Evolutionary conservation across 2,888 invertebrate genomes (phyloP), one percentile per base, ranked within the genome.

Genomic region (Eudiplozoon nipponicum): DNA sequence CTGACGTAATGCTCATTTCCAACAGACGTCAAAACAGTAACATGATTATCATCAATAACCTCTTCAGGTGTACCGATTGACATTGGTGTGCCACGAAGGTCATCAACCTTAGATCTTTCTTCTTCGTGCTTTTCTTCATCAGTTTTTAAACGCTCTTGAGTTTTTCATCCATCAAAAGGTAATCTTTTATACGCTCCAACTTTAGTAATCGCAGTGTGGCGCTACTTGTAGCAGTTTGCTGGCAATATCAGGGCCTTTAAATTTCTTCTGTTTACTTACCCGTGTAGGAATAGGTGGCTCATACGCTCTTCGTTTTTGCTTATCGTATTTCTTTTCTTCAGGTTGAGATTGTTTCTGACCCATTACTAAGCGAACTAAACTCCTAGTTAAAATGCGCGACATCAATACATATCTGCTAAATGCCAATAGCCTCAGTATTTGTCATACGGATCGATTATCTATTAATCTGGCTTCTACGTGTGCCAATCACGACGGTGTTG

Each of bases 51-150:
- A 62, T 94, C 94, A 50, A 98, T 98, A 44, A 98, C 86, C 63
- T 94, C 94, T 59, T 98, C 94, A 44, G 98, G 62, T 46, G 76
- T 84, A n/a, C 94, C 94, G 20, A 94, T 94, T 4, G 86, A 86
- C 94, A 94, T 98, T 1, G 94, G 94, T 22, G 90, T 86, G 33
- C 94, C 90, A 57, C 94, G 67, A 40, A 98, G 65, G 60, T 98
- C 90, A 65, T 94, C 94, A 28, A 94, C 90, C 64, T 84, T 84
- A 1, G 78, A 80, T 48, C 84, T 68, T 58, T 90, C 90, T 58
- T 90, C 86, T 61, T 94, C 94, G 54, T 90, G 84, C 55, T 86
- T 84, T 52, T 94, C 90, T 60, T 98, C 94, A 55, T 94, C 90
- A 1, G 94, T 90, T 61, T 94, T 94, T 18, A 94, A 63, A 45